Percentiles rank a stretch among this genome's conserved stretches.
phyloP scores from a whole-genome alignment of 2,888 invertebrate genomes.

The Lochmaea capreae region DNA sequence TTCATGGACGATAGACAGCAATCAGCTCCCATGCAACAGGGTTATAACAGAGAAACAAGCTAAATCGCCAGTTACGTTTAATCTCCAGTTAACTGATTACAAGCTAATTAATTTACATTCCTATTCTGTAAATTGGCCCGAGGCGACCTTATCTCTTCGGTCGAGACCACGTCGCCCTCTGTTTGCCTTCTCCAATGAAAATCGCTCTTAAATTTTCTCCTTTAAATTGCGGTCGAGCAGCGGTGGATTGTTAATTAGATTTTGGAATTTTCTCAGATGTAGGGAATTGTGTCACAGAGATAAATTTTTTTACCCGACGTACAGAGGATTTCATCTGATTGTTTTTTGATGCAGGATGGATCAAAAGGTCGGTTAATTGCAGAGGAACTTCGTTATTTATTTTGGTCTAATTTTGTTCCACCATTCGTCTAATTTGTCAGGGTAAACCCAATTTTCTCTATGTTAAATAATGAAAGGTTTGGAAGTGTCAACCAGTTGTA shows the following conservation, averaged over 20 bases:
- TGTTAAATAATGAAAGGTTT: too few species aligned
- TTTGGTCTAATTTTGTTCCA: too few species aligned
- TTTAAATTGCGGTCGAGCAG: conserved; percentile 9
- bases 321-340: conserved; percentile 6
- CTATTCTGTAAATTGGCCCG: conserved; percentile 50
- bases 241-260: conserved; percentile 22
- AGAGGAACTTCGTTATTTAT: too few species aligned
- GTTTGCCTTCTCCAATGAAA: conserved; percentile 28
- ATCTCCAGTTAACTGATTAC: conserved; percentile 45
- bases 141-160: conserved; percentile 42
- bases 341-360: neutral
- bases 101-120: conserved; percentile 53
- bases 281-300: conserved; percentile 20
- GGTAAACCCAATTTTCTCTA: too few species aligned
- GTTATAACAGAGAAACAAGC: conserved; percentile 19
- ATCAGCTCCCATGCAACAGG: conserved; percentile 25
- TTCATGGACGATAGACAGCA: conserved; percentile 7
- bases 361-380: neutral
- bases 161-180: conserved; percentile 18
- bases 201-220: conserved; percentile 24
- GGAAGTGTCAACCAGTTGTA: too few species aligned
- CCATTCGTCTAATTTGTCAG: too few species aligned
- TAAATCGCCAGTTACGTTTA: conserved; percentile 29
- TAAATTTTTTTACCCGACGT: conserved; percentile 9
- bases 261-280: conserved; percentile 22